A percentile compares a stretch with the other conserved stretches of the same genome.
Evolutionary conservation across 2,113 vertebrate genomes (phyloP).

Genomic region (cattle (Bos taurus)): ARS-UCD2.0 NC_037350.1:23629501-23630000

Average conservation of each 20-base stretch:
- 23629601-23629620: conserved; percentile 73
- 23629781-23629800: conserved; percentile 61
- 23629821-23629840: conserved; percentile 11
- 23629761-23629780: conserved; percentile 63
- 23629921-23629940: not conserved
- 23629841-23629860: conserved; percentile 3
- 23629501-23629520: conserved; percentile 75
- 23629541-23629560: conserved; percentile 75
- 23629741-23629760: conserved; percentile 63
- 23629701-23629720: conserved; percentile 68
- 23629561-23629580: conserved; percentile 73
- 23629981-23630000: not conserved
- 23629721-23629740: conserved; percentile 68
- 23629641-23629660: conserved; percentile 77
- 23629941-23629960: not conserved
- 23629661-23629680: conserved; percentile 71
- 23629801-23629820: conserved; percentile 16
- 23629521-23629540: conserved; percentile 76
- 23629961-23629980: not conserved
- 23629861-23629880: conserved; percentile 20
- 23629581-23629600: conserved; percentile 73
- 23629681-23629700: conserved; percentile 73
- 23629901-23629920: not conserved
- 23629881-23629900: not conserved
- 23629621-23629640: conserved; percentile 74